A percentile compares a stretch with the other conserved stretches of the same genome.
Conservation (phyloP, 2,888 invertebrate genomes). For the Sminthurides aquaticus region DNA sequence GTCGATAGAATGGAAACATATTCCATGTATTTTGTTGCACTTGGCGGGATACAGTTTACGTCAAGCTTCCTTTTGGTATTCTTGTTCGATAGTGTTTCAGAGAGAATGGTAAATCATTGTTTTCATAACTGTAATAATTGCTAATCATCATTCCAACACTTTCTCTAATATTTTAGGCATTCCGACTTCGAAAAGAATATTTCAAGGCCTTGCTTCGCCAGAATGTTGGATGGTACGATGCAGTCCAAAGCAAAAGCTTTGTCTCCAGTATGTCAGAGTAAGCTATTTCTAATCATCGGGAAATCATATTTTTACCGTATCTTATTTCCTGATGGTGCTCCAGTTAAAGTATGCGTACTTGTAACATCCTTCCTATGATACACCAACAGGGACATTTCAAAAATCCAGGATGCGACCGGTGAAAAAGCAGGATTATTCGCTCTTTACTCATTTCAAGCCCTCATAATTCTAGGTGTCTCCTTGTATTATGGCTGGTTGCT, state of each 20-base stretch:
- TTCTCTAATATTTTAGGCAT: slow-evolving; percentile 14
- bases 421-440: slow-evolving; percentile 7
- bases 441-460: not conserved
- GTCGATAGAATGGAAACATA: no score
- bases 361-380: no score
- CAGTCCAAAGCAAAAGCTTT: slow-evolving; percentile 34
- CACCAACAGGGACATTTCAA: slow-evolving; percentile 30
- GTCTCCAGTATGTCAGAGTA: slow-evolving; percentile 39
- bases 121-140: not conserved
- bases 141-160: not conserved
- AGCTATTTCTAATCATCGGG: no score
- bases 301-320: no score
- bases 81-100: no score
- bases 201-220: slow-evolving; percentile 34
- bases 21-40: no score
- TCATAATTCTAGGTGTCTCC: slow-evolving; percentile 1
- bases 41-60: no score
- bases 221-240: slow-evolving; percentile 41
- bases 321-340: no score
- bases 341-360: no score
- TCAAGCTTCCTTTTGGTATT: no score
- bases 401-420: slow-evolving; percentile 16
- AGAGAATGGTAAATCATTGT: no score
- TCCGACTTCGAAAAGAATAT: slow-evolving; percentile 30
- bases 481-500: slow-evolving; percentile 15